Conservation (phyloP, 2,888 invertebrate genomes). For the Andrena fulva region DNA sequence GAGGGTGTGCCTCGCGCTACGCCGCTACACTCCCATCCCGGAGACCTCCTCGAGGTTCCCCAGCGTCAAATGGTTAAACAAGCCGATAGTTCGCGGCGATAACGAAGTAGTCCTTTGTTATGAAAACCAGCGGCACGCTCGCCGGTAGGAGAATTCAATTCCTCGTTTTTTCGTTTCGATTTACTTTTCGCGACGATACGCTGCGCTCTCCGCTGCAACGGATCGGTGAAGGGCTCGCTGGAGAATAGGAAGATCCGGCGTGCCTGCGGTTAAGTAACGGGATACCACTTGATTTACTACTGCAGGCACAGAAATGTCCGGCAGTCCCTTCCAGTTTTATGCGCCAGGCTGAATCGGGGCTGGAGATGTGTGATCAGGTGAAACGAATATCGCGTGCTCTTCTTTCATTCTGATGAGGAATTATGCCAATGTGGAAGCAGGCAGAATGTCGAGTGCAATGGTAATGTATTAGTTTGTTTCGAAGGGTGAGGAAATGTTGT, state of each 20-base stretch:
- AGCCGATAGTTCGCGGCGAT: constrained; percentile 46
- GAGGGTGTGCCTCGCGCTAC: not conserved
- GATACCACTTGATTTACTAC: constrained; percentile 59
- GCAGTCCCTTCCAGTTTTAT: constrained; percentile 53
- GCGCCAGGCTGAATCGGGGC: constrained; percentile 55
- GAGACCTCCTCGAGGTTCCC: not conserved
- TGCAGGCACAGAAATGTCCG: constrained; percentile 53
- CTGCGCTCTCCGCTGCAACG: not conserved
- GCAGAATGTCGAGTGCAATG: not conserved
- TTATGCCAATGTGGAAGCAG: not conserved
- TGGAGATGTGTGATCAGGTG: constrained; percentile 50
- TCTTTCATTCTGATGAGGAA: not conserved
- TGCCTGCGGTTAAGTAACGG: constrained; percentile 63
- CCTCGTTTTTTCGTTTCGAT: constrained; percentile 75
- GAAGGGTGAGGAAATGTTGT: too few species aligned
- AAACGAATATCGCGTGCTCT: constrained; percentile 17
- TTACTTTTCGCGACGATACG: constrained; percentile 59
- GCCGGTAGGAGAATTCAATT: constrained; percentile 70
- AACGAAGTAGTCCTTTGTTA: not conserved
- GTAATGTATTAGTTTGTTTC: too few species aligned
- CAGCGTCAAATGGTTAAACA: constrained; percentile 43
- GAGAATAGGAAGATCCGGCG: constrained; percentile 43
- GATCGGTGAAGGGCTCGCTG: constrained; percentile 24
- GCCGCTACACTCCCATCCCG: not conserved
- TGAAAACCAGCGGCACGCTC: not conserved